Base-by-base conservation (phyloP, 1,140 invertebrate genomes). In the Holotrichia oblita region DNA sequence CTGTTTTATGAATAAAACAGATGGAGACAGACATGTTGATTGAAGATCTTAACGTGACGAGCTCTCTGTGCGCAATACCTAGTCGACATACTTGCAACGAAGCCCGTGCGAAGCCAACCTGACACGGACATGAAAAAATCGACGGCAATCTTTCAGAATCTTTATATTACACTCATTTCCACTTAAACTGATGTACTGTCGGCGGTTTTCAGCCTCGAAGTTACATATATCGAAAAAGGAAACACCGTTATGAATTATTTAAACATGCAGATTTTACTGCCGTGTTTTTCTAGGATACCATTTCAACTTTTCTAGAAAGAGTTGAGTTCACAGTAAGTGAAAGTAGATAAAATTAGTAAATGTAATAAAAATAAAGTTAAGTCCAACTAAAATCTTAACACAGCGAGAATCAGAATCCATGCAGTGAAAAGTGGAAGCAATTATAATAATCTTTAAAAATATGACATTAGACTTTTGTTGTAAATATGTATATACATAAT, bases 181-280 rank as follows among this genome's bases (percentile, higher is more conserved):
- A 82, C 80, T 82, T 40, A 77, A 81, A 83, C 81, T 82, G 81
- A 83, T 83, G 83, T 81, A 81, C 83, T 82, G 81, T 81, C 83
- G 79, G 77, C 73, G 61, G 61, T 69, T 41, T 34, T 41, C 73
- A 22, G 34, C 73, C n/a, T 22, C 22, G 75, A 76, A 55, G 41
- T 76, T 76, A n/a, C n/a, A n/a, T n/a, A 76, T 76, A 76, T 76
- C 27, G 75, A 42, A 76, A 27, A 55, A 44, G 41, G 44, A 74
- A 10, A 40, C 44, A 14, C 4, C 75, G 41, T 76, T n/a, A 10
- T 76, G 75, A 76, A 76, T 76, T 48, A 76, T 76, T 76, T 76
- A 76, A 76, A 55, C 73, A 74, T 74, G 73, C 75, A 55, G 75
- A 76, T 76, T 76, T 76, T 55, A 40, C 73, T 44, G n/a, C 27